Evolutionary conservation across 2,797 vertebrate genomes (phyloP).

Genomic region (Ptychadena robeensis): DNA sequence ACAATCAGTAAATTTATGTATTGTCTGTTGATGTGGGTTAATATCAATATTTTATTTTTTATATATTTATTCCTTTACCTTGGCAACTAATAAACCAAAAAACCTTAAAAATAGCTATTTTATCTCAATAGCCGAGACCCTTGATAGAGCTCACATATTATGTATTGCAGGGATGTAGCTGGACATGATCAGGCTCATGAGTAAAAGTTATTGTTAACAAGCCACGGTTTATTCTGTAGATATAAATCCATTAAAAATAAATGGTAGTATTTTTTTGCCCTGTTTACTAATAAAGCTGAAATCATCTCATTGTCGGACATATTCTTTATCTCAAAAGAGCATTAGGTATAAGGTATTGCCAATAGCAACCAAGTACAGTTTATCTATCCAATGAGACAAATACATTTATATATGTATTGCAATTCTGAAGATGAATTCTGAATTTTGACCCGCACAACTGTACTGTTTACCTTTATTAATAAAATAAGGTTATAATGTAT

Average conservation of each 20-base stretch:
- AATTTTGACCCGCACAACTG: background rate
- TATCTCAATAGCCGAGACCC: background rate
- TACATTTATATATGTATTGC: too few relatives aligned
- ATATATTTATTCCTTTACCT: background rate
- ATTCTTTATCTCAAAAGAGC: background rate
- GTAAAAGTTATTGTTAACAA: too few relatives aligned
- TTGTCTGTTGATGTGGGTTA: background rate
- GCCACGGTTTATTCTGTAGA: too few relatives aligned
- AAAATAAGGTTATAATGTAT: too few relatives aligned
- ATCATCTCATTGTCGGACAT: background rate
- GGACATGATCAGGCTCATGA: background rate
- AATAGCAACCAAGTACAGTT: background rate
- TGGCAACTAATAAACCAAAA: too few relatives aligned
- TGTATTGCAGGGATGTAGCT: background rate
- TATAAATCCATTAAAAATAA: too few relatives aligned
- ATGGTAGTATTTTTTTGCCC: too few relatives aligned
- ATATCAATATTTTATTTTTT: too few relatives aligned
- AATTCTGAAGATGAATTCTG: too few relatives aligned
- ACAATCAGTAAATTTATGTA: background rate
- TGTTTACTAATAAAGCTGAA: too few relatives aligned
- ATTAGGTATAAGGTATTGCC: background rate
- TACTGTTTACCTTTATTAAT: background rate
- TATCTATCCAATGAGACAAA: too few relatives aligned
- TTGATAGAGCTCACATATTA: background rate
- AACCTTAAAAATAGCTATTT: too few relatives aligned